Evolutionary conservation across 2,797 vertebrate species (phyloP).

Genomic region (Karalla daura): DNA sequence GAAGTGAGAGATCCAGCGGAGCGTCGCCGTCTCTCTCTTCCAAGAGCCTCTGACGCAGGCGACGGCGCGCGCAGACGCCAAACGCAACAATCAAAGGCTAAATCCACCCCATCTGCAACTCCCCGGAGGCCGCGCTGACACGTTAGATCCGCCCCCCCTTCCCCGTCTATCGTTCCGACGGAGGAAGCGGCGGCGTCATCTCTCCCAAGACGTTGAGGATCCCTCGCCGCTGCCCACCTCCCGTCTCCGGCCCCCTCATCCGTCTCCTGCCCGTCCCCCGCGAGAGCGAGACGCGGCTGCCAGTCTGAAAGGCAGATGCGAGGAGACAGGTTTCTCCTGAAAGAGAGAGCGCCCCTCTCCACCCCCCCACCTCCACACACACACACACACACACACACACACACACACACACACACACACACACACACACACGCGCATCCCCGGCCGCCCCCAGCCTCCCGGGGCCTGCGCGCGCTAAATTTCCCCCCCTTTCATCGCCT

Average conservation of each 20-base stretch:
- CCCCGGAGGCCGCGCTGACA: conserved; percentile 56
- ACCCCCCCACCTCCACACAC: too few species aligned
- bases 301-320: conserved; percentile 30
- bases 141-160: conserved; percentile 32
- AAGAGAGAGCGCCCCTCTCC: too few species aligned
- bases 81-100: conserved; percentile 71
- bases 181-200: conserved; percentile 19
- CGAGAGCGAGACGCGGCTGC: conserved; percentile 15
- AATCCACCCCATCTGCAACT: conserved; percentile 62
- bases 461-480: not conserved
- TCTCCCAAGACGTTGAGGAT: conserved; percentile 25
- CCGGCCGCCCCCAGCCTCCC: too few species aligned
- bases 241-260: conserved; percentile 32
- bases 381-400: too few species aligned
- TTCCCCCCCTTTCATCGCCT: not conserved
- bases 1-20: conserved; percentile 25
- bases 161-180: conserved; percentile 22
- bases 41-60: conserved; percentile 36
- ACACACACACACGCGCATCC: too few species aligned
- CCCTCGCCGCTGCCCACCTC: conserved; percentile 13
- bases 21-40: conserved; percentile 16
- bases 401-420: too few species aligned
- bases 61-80: conserved; percentile 32
- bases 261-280: conserved; percentile 22
- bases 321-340: conserved; percentile 23